Base-by-base conservation (phyloP, 2,797 vertebrate species). In the Delichon dasypus region DNA sequence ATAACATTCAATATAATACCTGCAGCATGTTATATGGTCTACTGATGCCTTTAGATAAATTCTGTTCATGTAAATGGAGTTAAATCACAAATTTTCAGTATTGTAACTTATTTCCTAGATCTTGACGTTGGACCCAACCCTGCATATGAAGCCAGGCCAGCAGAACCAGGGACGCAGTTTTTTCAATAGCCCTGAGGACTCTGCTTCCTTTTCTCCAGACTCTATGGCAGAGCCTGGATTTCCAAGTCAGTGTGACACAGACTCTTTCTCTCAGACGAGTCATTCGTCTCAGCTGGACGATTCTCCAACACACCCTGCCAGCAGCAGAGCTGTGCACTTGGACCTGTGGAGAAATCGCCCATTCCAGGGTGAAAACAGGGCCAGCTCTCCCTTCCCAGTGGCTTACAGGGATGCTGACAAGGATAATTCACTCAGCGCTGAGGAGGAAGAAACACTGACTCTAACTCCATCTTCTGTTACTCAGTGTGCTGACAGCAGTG, bases 251-350 rank as follows among this genome's bases (percentile, higher is more conserved):
- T 98, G 97, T 74, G 98, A 99, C 71, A 97, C 97, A 4, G 98
- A 99, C 97, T 98, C 97, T 22, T 97, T 97, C 93, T 99, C 98
- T 12, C 98, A 98, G 75, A 94, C 95, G 76, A 98, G 98, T 96
- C 97, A 97, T 20, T 98, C 96, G 4, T 96, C 97, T 81, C 97
- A 95, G 60, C 80, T 98, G 53, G 89, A 77, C 11, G 96, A 94
- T 42, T 97, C 97, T 75, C 96, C 95, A 27, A 84, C 94, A 66
- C 94, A 85, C 12, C 93, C 97, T 55, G 94, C 96, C 25, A 89
- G 92, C 48, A 96, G 77, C 58, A 97, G 97, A 36, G 68, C 96
- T 73, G 96, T 93, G 47, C 91, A 44, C 27, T 74, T 90, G 67
- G 97, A 96, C 72, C 76, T 97, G 85, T 97, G 95, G 98, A 96